phyloP scores from a whole-genome alignment of 2,113 vertebrate species.

The Heloderma charlesbogerti region DNA sequence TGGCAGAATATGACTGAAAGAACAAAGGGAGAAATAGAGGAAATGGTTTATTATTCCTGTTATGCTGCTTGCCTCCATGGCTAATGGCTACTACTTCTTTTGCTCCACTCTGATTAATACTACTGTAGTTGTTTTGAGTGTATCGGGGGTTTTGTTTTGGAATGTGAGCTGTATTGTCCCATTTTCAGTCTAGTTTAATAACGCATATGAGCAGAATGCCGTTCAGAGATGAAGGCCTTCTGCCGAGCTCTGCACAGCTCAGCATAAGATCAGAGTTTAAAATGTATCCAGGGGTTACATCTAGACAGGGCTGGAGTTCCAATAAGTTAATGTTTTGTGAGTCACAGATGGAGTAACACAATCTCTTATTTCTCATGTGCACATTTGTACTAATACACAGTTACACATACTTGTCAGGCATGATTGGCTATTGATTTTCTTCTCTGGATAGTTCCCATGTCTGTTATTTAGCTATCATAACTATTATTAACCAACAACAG shows the following conservation, averaged over 20 bases:
- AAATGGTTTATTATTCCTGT: background rate
- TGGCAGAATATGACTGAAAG: background rate
- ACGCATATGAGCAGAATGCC: background rate
- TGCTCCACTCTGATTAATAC: background rate
- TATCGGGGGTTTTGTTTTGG: background rate
- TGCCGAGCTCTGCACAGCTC: background rate
- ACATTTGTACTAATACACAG: background rate
- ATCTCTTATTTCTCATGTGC: background rate
- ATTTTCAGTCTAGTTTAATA: background rate
- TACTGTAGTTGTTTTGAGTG: background rate
- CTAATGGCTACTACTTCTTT: background rate
- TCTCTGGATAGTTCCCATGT: background rate
- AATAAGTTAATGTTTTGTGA: background rate
- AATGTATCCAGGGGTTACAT: background rate
- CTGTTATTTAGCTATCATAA: conserved; percentile 2
- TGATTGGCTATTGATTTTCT: background rate
- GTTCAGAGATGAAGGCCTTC: background rate
- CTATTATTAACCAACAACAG: conserved; percentile 10
- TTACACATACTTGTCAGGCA: background rate
- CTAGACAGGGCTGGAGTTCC: background rate
- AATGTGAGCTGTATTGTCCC: background rate
- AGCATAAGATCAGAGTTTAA: background rate
- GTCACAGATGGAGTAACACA: background rate
- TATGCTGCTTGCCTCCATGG: background rate
- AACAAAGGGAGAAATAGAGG: background rate